phyloP scores from a whole-genome alignment of 2,113 vertebrate genomes.

The Otis tarda region DNA sequence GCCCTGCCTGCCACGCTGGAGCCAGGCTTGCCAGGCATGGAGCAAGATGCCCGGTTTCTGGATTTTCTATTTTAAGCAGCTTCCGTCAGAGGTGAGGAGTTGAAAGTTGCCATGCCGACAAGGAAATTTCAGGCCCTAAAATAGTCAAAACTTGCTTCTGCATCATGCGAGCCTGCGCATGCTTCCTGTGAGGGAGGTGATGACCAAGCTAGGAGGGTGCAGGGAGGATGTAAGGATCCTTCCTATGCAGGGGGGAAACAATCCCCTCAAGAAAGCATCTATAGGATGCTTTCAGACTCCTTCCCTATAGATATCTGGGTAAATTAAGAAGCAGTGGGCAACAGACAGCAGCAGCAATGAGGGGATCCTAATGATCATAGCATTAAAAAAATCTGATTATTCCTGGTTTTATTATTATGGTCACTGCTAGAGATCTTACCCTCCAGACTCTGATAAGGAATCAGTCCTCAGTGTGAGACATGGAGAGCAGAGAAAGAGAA shows the following conservation, averaged over 20 bases:
- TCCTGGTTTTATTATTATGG: neutral
- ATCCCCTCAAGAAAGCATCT: neutral
- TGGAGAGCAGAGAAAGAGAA: neutral
- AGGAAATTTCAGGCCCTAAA: constrained; percentile 75
- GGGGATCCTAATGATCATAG: neutral
- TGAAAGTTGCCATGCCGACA: constrained; percentile 77
- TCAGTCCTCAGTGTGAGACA: neutral
- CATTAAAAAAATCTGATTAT: neutral
- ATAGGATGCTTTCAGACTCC: neutral
- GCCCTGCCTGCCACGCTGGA: neutral
- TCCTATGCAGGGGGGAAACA: neutral
- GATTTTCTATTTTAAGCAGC: constrained; percentile 51
- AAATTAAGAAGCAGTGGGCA: neutral
- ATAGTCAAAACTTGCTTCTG: constrained; percentile 65
- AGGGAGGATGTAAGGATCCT: neutral
- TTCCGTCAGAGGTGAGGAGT: constrained; percentile 63
- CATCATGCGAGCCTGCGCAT: constrained; percentile 32
- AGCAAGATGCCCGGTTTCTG: neutral
- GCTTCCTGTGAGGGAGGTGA: constrained; percentile 24
- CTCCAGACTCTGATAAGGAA: neutral
- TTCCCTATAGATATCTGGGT: neutral
- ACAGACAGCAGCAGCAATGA: neutral
- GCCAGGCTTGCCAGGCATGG: neutral
- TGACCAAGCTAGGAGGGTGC: neutral
- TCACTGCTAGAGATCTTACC: neutral